These are phyloP conservation scores for Quiscalus mexicanus DNA, from an alignment of 2,113 vertebrate genomes.

Conservation along the genomic window DNA sequence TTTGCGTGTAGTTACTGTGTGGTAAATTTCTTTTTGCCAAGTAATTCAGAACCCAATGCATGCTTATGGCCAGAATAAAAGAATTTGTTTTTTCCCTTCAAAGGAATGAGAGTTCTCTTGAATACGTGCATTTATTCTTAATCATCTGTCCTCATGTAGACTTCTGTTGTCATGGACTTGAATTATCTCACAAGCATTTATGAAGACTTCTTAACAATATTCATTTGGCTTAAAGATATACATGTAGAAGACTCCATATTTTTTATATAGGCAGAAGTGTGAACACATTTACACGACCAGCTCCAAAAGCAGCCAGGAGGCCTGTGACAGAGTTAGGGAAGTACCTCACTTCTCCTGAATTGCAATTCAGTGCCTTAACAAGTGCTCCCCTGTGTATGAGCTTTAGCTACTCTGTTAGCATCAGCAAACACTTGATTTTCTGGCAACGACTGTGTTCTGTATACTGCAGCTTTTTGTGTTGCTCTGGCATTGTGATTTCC, in stretches of 20 bases:
- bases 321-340: background rate
- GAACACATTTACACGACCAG: background rate
- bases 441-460: background rate
- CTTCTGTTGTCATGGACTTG: background rate
- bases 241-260: background rate
- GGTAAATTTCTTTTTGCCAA: background rate
- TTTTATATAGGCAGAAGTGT: background rate
- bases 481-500: background rate
- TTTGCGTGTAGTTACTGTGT: background rate
- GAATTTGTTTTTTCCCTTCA: background rate
- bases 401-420: slow-evolving; percentile 19
- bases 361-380: background rate
- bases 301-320: background rate
- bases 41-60: background rate
- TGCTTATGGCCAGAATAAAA: background rate
- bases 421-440: slow-evolving; percentile 43
- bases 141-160: background rate
- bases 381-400: slow-evolving; percentile 6
- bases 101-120: background rate
- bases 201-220: background rate
- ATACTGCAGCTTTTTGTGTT: slow-evolving; percentile 35
- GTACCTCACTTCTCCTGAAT: slow-evolving; percentile 1
- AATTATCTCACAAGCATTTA: background rate
- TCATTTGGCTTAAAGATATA: background rate
- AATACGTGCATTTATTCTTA: background rate